Conservation (phyloP, 1,140 invertebrate species). For the Zaprionus capensis region DNA sequence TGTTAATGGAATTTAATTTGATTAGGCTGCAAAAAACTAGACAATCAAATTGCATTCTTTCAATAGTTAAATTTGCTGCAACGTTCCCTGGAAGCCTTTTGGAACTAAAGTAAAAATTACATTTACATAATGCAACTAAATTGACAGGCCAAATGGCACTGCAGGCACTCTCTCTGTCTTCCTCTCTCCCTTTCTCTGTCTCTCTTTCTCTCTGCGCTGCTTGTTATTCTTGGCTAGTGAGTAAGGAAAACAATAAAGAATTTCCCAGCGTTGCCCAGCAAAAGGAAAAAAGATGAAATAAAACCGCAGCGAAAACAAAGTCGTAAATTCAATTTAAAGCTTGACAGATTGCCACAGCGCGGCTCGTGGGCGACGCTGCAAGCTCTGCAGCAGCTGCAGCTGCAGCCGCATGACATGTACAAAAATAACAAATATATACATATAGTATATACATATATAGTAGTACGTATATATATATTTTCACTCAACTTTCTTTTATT, state of each 20-base stretch:
- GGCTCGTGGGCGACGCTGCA: conserved; percentile 33
- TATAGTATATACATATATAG: conserved; percentile 28
- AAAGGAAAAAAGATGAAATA: conserved; percentile 63
- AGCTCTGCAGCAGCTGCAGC: conserved; percentile 29
- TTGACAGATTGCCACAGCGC: conserved; percentile 80
- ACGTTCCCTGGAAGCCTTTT: background rate
- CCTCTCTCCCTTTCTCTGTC: conserved; percentile 8
- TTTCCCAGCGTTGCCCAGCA: too few species aligned
- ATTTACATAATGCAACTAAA: conserved; percentile 79
- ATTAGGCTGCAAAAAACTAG: background rate
- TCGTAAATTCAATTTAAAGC: conserved; percentile 84
- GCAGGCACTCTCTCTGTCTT: background rate
- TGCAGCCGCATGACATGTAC: conserved; percentile 49
- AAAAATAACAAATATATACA: conserved; percentile 56
- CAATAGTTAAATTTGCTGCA: background rate
- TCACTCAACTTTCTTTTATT: conserved; percentile 49
- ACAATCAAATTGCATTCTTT: background rate
- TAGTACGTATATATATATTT: background rate
- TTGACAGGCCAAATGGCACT: conserved; percentile 56
- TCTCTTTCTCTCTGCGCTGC: conserved; percentile 5
- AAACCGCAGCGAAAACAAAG: conserved; percentile 80
- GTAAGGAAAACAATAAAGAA: conserved; percentile 64
- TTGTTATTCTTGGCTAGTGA: conserved; percentile 60
- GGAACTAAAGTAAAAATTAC: conserved; percentile 54
- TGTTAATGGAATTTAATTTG: background rate